Percentiles rank a stretch among this genome's conserved stretches.
Conservation (phyloP, 2,113 vertebrate species). For the Ivindomyrus marchei region DNA sequence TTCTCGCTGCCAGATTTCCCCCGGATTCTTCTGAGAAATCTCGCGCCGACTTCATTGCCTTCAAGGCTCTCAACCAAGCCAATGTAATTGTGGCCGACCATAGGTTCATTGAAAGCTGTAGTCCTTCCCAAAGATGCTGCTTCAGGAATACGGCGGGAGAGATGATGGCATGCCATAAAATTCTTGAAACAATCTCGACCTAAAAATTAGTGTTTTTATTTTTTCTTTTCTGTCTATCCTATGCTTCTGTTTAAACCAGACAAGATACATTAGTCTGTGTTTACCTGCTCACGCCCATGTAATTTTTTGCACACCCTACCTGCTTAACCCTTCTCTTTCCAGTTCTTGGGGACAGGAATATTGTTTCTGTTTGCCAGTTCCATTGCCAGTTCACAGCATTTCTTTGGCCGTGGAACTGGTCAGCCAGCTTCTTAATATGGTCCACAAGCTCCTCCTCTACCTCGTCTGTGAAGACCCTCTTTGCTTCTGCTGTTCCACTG, state of each 20-base stretch:
- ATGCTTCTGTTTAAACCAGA: background rate
- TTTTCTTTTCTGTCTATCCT: background rate
- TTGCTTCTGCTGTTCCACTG: no score
- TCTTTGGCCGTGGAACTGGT: no score
- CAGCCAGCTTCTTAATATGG: no score
- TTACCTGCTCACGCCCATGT: background rate
- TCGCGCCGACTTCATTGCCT: background rate
- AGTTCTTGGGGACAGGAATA: background rate
- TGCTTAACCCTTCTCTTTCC: slow-evolving; percentile 7
- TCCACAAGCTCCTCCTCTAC: no score
- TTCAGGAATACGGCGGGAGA: slow-evolving; percentile 26
- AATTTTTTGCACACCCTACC: slow-evolving; percentile 4
- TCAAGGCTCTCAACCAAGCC: background rate
- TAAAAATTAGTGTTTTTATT: slow-evolving; percentile 17
- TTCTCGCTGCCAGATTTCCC: slow-evolving; percentile 4
- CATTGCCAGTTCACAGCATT: no score
- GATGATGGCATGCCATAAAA: background rate
- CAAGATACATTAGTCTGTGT: background rate
- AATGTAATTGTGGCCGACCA: background rate
- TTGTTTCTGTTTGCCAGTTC: no score
- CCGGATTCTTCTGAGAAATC: slow-evolving; percentile 9
- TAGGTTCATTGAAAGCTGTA: slow-evolving; percentile 20
- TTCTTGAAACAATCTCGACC: slow-evolving; percentile 9
- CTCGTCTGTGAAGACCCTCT: no score
- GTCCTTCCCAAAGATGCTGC: slow-evolving; percentile 14